A percentile compares a stretch with the other conserved stretches of the same genome.
Conservation (phyloP, 2,113 vertebrate species). For the Paramisgurnus dabryanus region DNA sequence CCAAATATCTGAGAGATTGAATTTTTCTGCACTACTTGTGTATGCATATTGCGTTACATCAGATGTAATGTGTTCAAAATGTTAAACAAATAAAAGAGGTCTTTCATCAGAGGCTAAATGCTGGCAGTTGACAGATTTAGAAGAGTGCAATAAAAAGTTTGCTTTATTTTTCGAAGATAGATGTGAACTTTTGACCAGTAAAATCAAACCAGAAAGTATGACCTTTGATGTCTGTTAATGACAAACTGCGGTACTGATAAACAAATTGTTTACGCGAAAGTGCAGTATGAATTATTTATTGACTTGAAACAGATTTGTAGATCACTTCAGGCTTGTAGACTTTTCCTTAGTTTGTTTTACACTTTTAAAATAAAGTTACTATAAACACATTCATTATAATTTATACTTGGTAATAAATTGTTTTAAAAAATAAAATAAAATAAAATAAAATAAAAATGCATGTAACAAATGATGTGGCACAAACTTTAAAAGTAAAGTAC, state of each 20-base stretch:
- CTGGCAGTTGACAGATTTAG: constrained; percentile 30
- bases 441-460: no score
- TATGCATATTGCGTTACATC: constrained; percentile 40
- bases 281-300: constrained; percentile 21
- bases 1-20: constrained; percentile 13
- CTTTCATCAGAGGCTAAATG: constrained; percentile 19
- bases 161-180: constrained; percentile 7
- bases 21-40: background rate
- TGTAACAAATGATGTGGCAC: no score
- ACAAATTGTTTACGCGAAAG: constrained; percentile 16
- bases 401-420: background rate
- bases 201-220: background rate
- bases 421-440: no score
- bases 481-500: no score
- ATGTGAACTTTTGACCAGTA: constrained; percentile 21
- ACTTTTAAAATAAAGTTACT: background rate
- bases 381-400: no score
- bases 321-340: background rate
- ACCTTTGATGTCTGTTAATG: constrained; percentile 31
- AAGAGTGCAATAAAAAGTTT: constrained; percentile 16
- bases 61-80: constrained; percentile 39
- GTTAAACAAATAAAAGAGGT: constrained; percentile 45
- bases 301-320: constrained; percentile 4
- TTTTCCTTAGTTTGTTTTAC: background rate
- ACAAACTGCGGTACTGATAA: constrained; percentile 29